These are phyloP conservation scores for Acrocephalus scirpaceus DNA, from an alignment of 2,797 vertebrate species.

Conservation along the genomic window DNA sequence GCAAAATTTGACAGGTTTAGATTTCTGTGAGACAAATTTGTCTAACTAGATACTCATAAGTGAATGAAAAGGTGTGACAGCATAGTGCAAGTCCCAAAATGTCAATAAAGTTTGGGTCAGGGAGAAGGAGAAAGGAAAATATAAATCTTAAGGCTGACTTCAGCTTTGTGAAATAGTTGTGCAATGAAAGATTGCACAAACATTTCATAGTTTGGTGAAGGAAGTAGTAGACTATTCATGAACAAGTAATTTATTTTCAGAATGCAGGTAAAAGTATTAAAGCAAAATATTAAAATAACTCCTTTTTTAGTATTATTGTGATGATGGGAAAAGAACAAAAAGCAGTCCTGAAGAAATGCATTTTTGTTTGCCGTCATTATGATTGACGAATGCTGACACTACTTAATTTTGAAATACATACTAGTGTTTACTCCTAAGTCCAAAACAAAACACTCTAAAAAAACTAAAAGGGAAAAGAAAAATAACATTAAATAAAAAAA, in stretches of 20 bases:
- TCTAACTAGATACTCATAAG: background rate
- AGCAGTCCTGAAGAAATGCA: background rate
- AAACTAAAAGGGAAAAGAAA: background rate
- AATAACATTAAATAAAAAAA: background rate
- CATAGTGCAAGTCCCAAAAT: background rate
- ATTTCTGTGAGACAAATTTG: background rate
- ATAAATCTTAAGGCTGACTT: background rate
- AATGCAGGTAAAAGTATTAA: background rate
- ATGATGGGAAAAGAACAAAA: background rate
- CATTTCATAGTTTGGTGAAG: background rate
- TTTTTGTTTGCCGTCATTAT: background rate
- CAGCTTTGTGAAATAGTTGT: background rate
- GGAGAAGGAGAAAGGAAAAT: background rate
- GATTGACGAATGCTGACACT: background rate
- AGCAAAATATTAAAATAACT: background rate
- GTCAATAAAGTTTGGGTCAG: background rate
- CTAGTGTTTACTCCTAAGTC: background rate
- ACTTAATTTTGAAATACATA: background rate
- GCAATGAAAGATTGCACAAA: background rate
- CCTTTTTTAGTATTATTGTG: background rate
- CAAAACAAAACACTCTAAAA: background rate
- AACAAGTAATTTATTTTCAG: background rate
- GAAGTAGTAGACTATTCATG: background rate
- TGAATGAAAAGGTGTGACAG: background rate
- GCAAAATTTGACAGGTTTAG: background rate